Conservation (phyloP, 2,888 invertebrate species). For the Chorisops tibialis region DNA sequence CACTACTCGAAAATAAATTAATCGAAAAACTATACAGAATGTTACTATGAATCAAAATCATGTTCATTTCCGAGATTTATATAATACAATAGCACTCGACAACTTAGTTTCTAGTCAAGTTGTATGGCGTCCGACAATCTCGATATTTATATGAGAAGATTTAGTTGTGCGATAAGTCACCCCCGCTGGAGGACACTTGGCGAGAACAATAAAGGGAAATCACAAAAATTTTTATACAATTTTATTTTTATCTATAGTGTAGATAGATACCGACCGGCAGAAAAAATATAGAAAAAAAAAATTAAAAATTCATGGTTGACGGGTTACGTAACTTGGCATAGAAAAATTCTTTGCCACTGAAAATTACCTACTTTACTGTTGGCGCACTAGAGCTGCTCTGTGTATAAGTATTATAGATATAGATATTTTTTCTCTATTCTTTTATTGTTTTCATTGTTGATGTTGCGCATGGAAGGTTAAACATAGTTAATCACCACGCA, state of each 20-base stretch:
- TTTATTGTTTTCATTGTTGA: constrained; percentile 11
- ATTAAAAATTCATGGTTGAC: constrained; percentile 30
- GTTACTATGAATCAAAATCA: no score
- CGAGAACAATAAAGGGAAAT: constrained; percentile 32
- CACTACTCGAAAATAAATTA: no score
- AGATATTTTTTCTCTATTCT: neutral
- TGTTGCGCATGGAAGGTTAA: constrained; percentile 33
- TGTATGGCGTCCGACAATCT: neutral
- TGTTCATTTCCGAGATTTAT: no score
- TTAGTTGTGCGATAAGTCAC: constrained; percentile 28
- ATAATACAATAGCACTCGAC: neutral
- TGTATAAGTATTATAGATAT: neutral
- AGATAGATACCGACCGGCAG: neutral
- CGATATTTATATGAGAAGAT: constrained; percentile 9
- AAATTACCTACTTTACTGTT: constrained; percentile 13
- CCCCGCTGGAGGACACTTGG: constrained; percentile 30
- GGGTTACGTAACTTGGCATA: constrained; percentile 27
- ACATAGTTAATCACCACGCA: constrained; percentile 30
- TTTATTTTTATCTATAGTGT: neutral
- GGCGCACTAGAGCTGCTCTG: neutral
- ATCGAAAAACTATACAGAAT: no score
- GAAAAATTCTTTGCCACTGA: constrained; percentile 20
- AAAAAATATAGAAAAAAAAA: constrained; percentile 14
- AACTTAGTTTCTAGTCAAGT: neutral
- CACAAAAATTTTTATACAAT: constrained; percentile 22